Conservation (phyloP, 2,888 invertebrate species). For the Galerucella nymphaeae region DNA sequence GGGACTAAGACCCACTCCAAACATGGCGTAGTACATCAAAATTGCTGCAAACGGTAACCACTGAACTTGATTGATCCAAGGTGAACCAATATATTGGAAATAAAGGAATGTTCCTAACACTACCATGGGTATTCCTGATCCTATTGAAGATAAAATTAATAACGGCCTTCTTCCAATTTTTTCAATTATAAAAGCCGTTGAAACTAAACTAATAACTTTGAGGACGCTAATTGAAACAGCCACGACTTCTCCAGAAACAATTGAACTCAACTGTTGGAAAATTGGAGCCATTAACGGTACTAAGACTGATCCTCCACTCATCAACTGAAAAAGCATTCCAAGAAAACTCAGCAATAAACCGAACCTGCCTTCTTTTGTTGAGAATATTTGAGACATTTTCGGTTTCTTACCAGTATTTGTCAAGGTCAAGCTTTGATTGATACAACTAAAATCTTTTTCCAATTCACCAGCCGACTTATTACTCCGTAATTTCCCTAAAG, state of each 20-base stretch:
- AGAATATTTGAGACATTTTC: neutral
- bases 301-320: conserved; percentile 13
- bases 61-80: neutral
- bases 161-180: conserved; percentile 17
- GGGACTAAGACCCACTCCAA: conserved; percentile 5
- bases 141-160: conserved; percentile 9
- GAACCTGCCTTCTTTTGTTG: neutral
- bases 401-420: neutral
- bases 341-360: conserved; percentile 19
- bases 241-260: conserved; percentile 18
- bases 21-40: neutral
- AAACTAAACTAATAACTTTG: neutral
- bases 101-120: conserved; percentile 8
- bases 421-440: conserved; percentile 1
- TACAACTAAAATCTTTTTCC: conserved; percentile 4
- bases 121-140: neutral
- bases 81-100: neutral
- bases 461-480: conserved; percentile 27
- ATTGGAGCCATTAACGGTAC: conserved; percentile 21
- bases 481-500: conserved; percentile 20
- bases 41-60: conserved; percentile 9
- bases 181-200: conserved; percentile 1
- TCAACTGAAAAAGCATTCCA: conserved; percentile 5
- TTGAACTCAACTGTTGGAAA: conserved; percentile 11
- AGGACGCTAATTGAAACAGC: conserved; percentile 14